Evolutionary conservation across 2,888 invertebrate species (phyloP).

Genomic region (Synanthedon myopaeformis): DNA sequence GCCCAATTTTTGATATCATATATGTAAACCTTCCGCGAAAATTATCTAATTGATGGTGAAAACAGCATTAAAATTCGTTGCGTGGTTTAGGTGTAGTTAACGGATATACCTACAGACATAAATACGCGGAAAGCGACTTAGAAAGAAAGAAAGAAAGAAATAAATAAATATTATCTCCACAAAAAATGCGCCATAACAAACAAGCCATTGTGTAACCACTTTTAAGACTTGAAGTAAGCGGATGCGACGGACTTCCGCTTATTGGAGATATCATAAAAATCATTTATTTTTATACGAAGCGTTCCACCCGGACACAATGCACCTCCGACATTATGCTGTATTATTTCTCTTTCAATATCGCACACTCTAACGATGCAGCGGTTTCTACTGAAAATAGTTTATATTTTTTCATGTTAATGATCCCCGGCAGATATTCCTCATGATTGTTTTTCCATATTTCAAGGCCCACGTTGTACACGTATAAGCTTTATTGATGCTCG

Average conservation of each 20-base stretch:
- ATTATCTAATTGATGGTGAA: no score
- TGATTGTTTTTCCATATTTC: slow-evolving; percentile 8
- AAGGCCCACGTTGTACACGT: slow-evolving; percentile 6
- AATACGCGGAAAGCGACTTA: no score
- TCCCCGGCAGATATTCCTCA: slow-evolving; percentile 15
- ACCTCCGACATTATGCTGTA: slow-evolving; percentile 16
- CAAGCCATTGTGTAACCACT: no score
- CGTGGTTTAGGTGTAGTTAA: no score
- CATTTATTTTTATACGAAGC: slow-evolving; percentile 11
- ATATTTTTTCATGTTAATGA: slow-evolving; percentile 13
- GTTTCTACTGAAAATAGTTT: slow-evolving; percentile 29
- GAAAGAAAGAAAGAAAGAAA: no score
- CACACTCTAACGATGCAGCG: slow-evolving; percentile 24
- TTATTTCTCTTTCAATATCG: slow-evolving; percentile 41
- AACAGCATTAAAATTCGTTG: no score
- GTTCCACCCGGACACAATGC: not conserved
- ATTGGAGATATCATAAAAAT: slow-evolving; percentile 25
- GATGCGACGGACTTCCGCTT: slow-evolving; percentile 9
- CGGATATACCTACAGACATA: no score
- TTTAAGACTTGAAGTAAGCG: not conserved
- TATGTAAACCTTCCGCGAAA: no score
- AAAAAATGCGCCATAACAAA: no score
- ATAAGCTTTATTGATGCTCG: slow-evolving; percentile 9
- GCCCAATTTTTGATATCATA: no score
- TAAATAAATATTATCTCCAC: no score